phyloP scores from a whole-genome alignment of 2,888 invertebrate genomes.

The Calameuta idolon region DNA sequence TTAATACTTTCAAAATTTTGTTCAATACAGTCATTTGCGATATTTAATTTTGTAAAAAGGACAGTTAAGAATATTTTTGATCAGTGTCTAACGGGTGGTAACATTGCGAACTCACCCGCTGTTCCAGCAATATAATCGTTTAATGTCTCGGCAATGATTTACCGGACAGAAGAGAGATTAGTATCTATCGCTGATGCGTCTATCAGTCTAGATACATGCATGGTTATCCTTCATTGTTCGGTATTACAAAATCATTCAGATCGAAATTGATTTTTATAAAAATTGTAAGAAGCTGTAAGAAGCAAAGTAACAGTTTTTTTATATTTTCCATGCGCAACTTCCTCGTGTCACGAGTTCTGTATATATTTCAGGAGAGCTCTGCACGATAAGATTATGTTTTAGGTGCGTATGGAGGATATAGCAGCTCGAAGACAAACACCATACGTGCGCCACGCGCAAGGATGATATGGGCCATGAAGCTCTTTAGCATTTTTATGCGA shows the following conservation, averaged over 20 bases:
- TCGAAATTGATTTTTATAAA: background rate
- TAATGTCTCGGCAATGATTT: constrained; percentile 64
- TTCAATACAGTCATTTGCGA: background rate
- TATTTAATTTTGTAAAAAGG: background rate
- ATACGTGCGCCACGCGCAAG: background rate
- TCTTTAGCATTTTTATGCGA: constrained; percentile 66
- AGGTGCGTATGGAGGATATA: background rate
- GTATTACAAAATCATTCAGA: background rate
- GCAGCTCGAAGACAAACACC: background rate
- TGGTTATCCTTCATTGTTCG: background rate
- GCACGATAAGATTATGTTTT: background rate
- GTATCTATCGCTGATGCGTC: constrained; percentile 33
- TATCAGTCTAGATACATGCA: constrained; percentile 34
- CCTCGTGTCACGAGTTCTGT: background rate
- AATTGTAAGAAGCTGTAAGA: background rate
- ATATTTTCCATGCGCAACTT: background rate
- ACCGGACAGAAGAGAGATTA: constrained; percentile 49
- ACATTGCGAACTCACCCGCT: background rate
- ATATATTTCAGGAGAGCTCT: background rate
- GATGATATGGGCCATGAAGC: constrained; percentile 48
- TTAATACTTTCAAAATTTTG: background rate
- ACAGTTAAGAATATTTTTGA: background rate
- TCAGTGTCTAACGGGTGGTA: background rate
- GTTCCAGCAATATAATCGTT: constrained; percentile 26
- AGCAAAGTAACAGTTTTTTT: background rate